Evolutionary conservation across 1,140 invertebrate species (phyloP), one percentile per base, ranked within the genome.

Genomic region (Wiebesia pumilae): DNA sequence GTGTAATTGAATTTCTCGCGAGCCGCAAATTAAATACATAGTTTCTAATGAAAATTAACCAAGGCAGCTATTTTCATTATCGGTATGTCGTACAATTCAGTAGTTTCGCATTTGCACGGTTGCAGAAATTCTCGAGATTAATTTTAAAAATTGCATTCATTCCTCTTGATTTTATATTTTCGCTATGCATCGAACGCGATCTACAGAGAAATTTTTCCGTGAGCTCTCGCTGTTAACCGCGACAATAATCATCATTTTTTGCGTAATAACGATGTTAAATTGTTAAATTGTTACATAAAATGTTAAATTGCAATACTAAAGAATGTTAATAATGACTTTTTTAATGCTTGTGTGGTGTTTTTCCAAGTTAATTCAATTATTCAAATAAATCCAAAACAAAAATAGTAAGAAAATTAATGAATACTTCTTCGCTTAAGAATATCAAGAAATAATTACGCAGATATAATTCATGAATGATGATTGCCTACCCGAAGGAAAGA

Each of bases 121-220:
- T 30, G 27, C 40, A 51, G 38, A 71, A 82, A 69, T 82, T 3
- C 16, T 30, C 14, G 33, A 51, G 81, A 71, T 82, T 51, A 27
- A 82, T 71, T 54, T 71, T 82, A 14, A 82, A 35, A 82, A 82
- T 82, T 71, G 54, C 33, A 43, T 24, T 71, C 67, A 54, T 73
- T 71, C 27, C 47, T 75, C 24, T 58, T 12, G 2, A 33, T 54
- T 35, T 38, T 58, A 14, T 51, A 19, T 33, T 73, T 58, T 38
- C 67, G 62, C 69, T 38, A 82, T 19, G 47, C n/a, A 43, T 69
- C 62, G 65, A 27, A 21, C 14, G 16, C 24, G 35, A 35, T 27
- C 16, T 80, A 51, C 33, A 80, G 9, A 30, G 24, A 62, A 80
- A 38, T 80, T 62, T 62, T 80, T 47, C 54, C 54, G 38, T 40